A percentile compares a stretch with the other conserved stretches of the same genome.
These are phyloP conservation scores for Xenus cinereus DNA, from an alignment of 2,113 vertebrate genomes.

Conservation along the genomic window DNA sequence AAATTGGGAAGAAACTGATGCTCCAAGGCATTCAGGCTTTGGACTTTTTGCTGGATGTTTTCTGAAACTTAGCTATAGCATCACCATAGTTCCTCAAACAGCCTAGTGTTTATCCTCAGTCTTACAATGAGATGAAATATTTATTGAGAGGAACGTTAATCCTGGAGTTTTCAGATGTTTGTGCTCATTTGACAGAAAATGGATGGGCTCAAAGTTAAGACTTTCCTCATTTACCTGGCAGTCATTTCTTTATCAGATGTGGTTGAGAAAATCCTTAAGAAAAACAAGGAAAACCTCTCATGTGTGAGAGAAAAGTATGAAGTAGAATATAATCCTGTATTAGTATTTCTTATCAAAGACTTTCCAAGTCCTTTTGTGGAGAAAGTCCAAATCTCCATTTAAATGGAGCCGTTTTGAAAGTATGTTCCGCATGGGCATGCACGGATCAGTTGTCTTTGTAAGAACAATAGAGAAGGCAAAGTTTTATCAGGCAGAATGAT, in stretches of 20 bases:
- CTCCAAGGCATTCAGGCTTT: neutral
- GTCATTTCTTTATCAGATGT: neutral
- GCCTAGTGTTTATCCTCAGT: neutral
- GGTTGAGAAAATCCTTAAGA: neutral
- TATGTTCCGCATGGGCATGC: neutral
- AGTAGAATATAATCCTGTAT: neutral
- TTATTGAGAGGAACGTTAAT: neutral
- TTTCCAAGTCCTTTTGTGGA: neutral
- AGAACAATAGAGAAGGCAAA: neutral
- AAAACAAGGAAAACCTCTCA: neutral
- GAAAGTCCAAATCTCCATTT: slow-evolving; percentile 1
- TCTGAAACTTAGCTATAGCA: neutral
- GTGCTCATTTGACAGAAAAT: neutral
- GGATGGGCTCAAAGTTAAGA: neutral
- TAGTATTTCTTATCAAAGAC: neutral
- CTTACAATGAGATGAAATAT: neutral
- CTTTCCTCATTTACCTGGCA: neutral
- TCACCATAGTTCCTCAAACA: neutral
- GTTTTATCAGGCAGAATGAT: neutral
- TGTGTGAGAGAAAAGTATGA: neutral
- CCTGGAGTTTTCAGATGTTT: neutral
- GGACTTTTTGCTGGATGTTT: neutral
- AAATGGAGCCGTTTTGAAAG: neutral
- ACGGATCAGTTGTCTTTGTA: neutral
- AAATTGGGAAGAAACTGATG: neutral